These are phyloP conservation scores for Choloepus hoffmanni DNA, from an alignment of 2,113 vertebrate genomes.

Conservation along the genomic window DNA sequence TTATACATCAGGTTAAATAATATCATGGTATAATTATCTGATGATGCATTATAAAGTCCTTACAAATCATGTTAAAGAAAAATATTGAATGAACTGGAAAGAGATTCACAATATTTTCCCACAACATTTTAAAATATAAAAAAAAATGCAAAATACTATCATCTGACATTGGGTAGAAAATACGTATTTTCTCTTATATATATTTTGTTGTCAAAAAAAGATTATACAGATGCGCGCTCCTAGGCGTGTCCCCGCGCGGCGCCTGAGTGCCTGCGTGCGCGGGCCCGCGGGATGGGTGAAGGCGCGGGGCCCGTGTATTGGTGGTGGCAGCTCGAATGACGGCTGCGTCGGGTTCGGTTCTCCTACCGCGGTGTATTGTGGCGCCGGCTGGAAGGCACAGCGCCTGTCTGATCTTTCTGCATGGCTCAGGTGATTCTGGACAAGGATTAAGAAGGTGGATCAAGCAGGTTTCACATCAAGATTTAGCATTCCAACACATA, in stretches of 20 bases:
- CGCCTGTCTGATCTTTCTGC: constrained; percentile 93
- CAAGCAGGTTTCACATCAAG: constrained; percentile 89
- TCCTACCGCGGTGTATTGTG: constrained; percentile 84
- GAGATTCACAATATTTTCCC: background rate
- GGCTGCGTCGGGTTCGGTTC: constrained; percentile 66
- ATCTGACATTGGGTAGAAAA: background rate
- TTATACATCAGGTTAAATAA: background rate
- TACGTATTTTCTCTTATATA: background rate
- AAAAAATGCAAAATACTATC: background rate
- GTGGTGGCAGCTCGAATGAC: accelerated
- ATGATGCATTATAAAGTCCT: background rate
- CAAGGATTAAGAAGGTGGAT: constrained; percentile 91
- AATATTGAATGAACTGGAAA: background rate
- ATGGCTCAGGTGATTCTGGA: constrained; percentile 96
- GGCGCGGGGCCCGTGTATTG: accelerated
- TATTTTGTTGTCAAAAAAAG: background rate
- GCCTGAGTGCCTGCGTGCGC: background rate
- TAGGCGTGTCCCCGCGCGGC: background rate
- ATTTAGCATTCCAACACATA: constrained; percentile 92
- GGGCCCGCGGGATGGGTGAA: background rate
- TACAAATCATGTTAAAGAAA: constrained; percentile 25
- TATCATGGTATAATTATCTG: background rate
- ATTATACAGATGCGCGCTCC: background rate
- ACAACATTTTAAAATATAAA: constrained; percentile 11
- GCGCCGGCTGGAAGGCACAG: constrained; percentile 89